phyloP scores from a whole-genome alignment of 2,113 vertebrate genomes.

The Stomatorhinus ivindoensis region DNA sequence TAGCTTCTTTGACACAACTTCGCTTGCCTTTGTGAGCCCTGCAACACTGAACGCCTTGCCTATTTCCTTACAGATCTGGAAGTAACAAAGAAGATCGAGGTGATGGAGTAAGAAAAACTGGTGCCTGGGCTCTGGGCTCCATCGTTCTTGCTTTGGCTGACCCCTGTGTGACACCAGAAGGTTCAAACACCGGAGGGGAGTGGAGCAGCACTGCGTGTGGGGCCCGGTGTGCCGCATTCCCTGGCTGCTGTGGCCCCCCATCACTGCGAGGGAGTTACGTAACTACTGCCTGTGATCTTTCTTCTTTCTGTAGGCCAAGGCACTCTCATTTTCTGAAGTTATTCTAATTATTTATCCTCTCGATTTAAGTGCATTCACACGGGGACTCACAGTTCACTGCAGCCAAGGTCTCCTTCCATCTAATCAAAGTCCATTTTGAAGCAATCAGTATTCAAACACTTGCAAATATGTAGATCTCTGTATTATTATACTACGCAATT shows the following conservation, averaged over 20 bases:
- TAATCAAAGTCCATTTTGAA: neutral
- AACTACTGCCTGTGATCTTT: slow-evolving; percentile 88
- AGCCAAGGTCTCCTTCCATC: slow-evolving; percentile 22
- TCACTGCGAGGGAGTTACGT: slow-evolving; percentile 91
- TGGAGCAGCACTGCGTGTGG: slow-evolving; percentile 67
- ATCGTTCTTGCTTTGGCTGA: slow-evolving; percentile 71
- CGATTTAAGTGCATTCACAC: slow-evolving; percentile 54
- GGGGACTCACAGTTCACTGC: slow-evolving; percentile 25
- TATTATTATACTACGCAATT: neutral
- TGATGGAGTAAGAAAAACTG: slow-evolving; percentile 35
- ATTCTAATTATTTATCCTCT: slow-evolving; percentile 47
- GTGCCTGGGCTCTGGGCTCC: slow-evolving; percentile 43
- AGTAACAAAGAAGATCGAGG: slow-evolving; percentile 33
- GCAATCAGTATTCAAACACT: slow-evolving; percentile 25
- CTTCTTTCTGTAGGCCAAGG: slow-evolving; percentile 66
- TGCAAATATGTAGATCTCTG: neutral
- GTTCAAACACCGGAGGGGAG: slow-evolving; percentile 71
- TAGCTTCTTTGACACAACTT: neutral
- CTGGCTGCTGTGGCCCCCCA: slow-evolving; percentile 74
- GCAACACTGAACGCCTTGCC: slow-evolving; percentile 27
- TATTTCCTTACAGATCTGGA: slow-evolving; percentile 44
- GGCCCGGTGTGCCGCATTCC: slow-evolving; percentile 64
- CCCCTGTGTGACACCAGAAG: slow-evolving; percentile 72
- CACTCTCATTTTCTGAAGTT: slow-evolving; percentile 68
- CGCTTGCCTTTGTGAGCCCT: neutral